These are phyloP conservation scores for Caenorhabditis sp. DNA, from an alignment of 2,888 invertebrate genomes.

Conservation along the genomic window DNA sequence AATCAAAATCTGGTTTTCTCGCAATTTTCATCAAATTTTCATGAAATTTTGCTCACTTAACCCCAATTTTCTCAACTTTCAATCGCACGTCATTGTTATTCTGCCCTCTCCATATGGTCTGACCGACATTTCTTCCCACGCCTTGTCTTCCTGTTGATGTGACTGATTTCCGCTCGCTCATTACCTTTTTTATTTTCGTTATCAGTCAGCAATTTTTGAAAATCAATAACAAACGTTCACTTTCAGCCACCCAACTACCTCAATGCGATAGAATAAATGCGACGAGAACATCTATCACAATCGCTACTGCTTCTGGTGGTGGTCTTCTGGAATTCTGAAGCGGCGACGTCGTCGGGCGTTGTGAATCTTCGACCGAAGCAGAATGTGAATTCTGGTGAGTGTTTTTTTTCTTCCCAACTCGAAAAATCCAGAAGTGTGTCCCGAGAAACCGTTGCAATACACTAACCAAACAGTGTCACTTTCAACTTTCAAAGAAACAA, in stretches of 20 bases:
- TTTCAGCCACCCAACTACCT: slow-evolving; percentile 46
- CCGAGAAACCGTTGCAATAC: background rate
- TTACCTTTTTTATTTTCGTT: slow-evolving; percentile 9
- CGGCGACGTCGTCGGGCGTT: slow-evolving; percentile 18
- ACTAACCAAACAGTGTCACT: slow-evolving; percentile 28
- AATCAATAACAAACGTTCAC: background rate
- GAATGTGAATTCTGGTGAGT: slow-evolving; percentile 55
- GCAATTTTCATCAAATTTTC: too few species aligned
- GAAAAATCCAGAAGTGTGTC: too few species aligned
- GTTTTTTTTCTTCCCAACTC: slow-evolving; percentile 1
- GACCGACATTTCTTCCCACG: slow-evolving; percentile 9
- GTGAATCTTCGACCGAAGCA: slow-evolving; percentile 56
- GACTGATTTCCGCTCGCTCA: background rate
- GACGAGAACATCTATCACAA: slow-evolving; percentile 1
- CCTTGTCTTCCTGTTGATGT: slow-evolving; percentile 11
- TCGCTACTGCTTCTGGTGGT: slow-evolving; percentile 22
- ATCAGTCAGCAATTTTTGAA: slow-evolving; percentile 13
- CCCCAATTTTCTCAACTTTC: background rate
- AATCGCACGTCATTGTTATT: slow-evolving; percentile 15
- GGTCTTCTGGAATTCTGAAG: slow-evolving; percentile 12
- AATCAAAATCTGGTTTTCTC: background rate
- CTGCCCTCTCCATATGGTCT: background rate
- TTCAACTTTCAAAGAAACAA: slow-evolving; percentile 39
- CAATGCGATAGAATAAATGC: slow-evolving; percentile 61
- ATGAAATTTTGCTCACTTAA: background rate